Evolutionary conservation across 2,113 vertebrate genomes (phyloP), one percentile per base, ranked within the genome.

Genomic region (Mugil cephalus): DNA sequence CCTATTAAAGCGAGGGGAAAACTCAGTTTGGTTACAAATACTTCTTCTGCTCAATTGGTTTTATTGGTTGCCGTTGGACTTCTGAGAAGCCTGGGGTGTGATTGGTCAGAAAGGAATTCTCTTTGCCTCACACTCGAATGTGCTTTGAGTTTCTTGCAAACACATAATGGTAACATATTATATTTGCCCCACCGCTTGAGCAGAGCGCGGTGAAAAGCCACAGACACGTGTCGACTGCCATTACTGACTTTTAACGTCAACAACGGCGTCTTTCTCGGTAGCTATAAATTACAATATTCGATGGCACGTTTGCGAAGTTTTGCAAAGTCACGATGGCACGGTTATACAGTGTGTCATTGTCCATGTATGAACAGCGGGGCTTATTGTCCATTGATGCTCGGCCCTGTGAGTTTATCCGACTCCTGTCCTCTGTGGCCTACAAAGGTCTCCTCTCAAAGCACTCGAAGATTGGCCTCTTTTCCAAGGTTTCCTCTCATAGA

Each of bases 21-120:
- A 84, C 73, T 73, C 54, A 61, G 66, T 77, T 77, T 79, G 70
- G 84, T 83, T 85, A 79, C 76, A 87, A 82, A 85, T 77, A 72
- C 19, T 86, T 91, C 84, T 89, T 88, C 83, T 87, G 80, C 89
- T 88, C 77, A 60, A 74, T 91, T 92, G 79, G 59, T 86, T 92
- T 93, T 89, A 89, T 85, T 86, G 78, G 87, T 85, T 82, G 75
- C 80, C 54, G 75, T 88, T 89, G 77, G 86, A 85, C 78, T 83
- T 87, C 15, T 48, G 66, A 54, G 79, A 83, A 64, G 36, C 60
- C 60, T 19, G 39, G 46, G 60, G 58, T 66, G 58, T 38, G 67
- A 84, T 82, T 77, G 79, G 79, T 82, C 69, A 69, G 79, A 65
- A 53, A 46, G 79, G 74, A 89, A 85, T 86, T 77, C 62, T 74